Evolutionary conservation across 2,797 vertebrate genomes (phyloP), one percentile per base, ranked within the genome.

Genomic region (Siniperca obscura): DNA sequence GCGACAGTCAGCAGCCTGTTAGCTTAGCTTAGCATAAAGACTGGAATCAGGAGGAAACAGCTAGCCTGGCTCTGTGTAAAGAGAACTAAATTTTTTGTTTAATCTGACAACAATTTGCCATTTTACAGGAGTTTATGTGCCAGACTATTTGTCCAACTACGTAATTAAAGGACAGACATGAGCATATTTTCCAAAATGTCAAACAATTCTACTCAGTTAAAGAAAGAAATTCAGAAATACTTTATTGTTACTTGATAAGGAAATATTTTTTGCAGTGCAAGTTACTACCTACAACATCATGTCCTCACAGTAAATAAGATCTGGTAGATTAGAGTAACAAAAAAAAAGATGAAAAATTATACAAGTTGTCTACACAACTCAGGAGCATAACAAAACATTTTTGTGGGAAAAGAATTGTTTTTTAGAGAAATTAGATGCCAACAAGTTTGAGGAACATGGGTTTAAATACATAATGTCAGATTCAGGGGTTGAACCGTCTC

Each of bases 401-500:
- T 19, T 50, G 48, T 22, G 52, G 52, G 11, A 6, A n/a, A 44
- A 34, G 1, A 17, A 22, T 9, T 22, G 4, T 4, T 2, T 44
- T 30, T 57, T 9, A 17, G 1, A 44, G 13, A 48, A 44, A 44
- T 56, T 8, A 14, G 5, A 52, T 13, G 42, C 53, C 5, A 21
- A 19, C 50, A 12, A 3, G 22, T 59, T 78, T 27, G 44, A 66
- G 12, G 25, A 42, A 36, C 25, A 52, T 12, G 22, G 7, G 36
- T 34, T 48, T n/a, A 42, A 67, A 25, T 8, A 12, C 27, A 16
- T 7, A 7, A 40, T 48, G 25, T 61, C 36, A 74, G 46, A 77
- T 22, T 78, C 5, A 21, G 36, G 59, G 40, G 22, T 27, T 46
- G 59, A 79, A 67, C 38, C 16, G 5, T 78, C 55, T 17, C 40